Percentiles rank a stretch among this genome's conserved stretches.
phyloP scores from a whole-genome alignment of 2,113 vertebrate species.

The Passer montanus region DNA sequence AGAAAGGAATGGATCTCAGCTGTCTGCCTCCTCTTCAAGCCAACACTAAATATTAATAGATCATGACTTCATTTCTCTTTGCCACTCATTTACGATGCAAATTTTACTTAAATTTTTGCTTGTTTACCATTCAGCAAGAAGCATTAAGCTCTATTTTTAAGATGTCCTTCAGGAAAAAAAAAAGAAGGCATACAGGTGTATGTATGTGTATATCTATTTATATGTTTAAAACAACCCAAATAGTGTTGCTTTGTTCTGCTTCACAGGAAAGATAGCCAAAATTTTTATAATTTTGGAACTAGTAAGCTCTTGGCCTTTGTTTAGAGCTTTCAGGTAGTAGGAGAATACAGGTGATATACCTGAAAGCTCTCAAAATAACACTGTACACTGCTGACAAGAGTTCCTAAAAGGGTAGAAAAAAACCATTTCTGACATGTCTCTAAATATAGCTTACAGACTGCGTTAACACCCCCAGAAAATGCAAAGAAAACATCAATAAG shows the following conservation, averaged over 20 bases:
- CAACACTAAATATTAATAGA: background rate
- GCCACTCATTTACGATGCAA: background rate
- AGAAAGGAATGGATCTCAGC: background rate
- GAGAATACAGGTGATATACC: background rate
- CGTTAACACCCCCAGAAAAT: background rate
- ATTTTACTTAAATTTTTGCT: background rate
- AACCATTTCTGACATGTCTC: background rate
- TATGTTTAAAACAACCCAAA: background rate
- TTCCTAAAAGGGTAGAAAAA: background rate
- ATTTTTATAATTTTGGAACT: background rate
- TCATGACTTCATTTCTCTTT: background rate
- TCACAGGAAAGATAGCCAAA: background rate
- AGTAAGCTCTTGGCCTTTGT: background rate
- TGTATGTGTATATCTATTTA: fast-evolving
- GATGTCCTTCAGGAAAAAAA: background rate
- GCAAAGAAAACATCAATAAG: background rate
- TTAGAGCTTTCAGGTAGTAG: background rate
- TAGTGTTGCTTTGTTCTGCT: background rate
- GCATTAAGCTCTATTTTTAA: background rate
- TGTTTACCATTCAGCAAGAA: background rate
- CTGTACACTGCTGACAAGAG: background rate
- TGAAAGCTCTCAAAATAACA: background rate
- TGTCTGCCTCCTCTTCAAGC: background rate
- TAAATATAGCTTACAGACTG: background rate
- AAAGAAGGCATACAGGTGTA: background rate